Base-by-base conservation (phyloP, 2,888 invertebrate genomes). In the Mantis religiosa region DNA sequence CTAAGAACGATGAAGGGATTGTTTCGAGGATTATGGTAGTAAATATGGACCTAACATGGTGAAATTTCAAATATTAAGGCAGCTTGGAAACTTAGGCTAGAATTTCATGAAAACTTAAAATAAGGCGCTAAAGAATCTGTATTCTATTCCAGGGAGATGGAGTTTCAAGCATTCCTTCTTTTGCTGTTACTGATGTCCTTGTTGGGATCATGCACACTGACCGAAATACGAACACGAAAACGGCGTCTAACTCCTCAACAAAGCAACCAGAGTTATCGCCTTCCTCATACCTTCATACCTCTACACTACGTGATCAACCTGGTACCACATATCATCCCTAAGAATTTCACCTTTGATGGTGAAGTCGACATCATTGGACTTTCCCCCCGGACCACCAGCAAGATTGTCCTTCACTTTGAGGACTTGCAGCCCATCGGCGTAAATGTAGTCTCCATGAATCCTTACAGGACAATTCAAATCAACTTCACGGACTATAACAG, bases 401-500 rank as follows among this genome's bases (percentile, higher is more conserved):
- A 30, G 4, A 87, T 90, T 7, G 81, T 54, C 3, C 30, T 90
- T 14, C 90, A 90, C 85, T 87, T 27, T n/a, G 47, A 83, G n/a
- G 83, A 28, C 27, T 81, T 87, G 28, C 30, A 20, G 7, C 25
- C 34, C 25, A 30, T 3, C 41, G 15, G 25, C n/a, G 3, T 1
- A n/a, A 14, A 1, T 8, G 85, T 89, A 1, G 12, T 1, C 4
- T 20, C 3, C 25, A 7, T 28, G n/a, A 25, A 6, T 27, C n/a
- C n/a, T 28, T 20, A 71, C 8, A 28, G 9, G 8, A 9, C 1
- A 9, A 9, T 82, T 25, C 3, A n/a, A 20, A 20, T 85, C 20
- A 8, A 14, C 25, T 82, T 71, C 6, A 27, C 27, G 15, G 90
- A 28, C 9, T 92, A 93, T 0, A 91, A 91, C 1, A 91, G 93